Evolutionary conservation across 2,113 vertebrate species (phyloP).

Genomic region (Nycticebus coucang): DNA sequence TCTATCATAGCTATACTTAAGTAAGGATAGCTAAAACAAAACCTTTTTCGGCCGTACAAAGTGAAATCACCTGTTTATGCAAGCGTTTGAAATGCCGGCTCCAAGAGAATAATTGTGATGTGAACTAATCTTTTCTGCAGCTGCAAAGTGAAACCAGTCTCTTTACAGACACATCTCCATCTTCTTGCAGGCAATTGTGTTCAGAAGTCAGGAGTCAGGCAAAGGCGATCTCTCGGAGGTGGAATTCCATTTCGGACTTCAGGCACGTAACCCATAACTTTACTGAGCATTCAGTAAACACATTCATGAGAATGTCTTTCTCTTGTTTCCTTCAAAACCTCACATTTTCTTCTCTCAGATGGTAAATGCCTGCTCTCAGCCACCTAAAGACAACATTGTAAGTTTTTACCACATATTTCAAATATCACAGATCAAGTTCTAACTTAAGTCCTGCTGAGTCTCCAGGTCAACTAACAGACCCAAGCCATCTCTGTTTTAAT

Average conservation of each 20-base stretch:
- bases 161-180: neutral
- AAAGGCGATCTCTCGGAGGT: constrained; percentile 51
- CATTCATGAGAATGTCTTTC: constrained; percentile 66
- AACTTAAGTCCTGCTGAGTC: constrained; percentile 67
- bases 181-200: constrained; percentile 38
- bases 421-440: constrained; percentile 52
- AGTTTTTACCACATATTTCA: neutral
- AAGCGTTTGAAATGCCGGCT: constrained; percentile 44
- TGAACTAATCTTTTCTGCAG: constrained; percentile 64
- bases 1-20: neutral
- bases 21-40: neutral
- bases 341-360: neutral
- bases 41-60: neutral
- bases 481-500: constrained; percentile 79
- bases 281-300: constrained; percentile 63
- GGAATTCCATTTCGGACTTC: constrained; percentile 57
- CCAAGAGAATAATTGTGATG: constrained; percentile 56
- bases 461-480: constrained; percentile 75
- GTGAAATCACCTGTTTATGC: neutral
- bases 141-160: constrained; percentile 20
- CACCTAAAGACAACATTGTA: neutral
- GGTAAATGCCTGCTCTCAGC: neutral
- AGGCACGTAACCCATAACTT: constrained; percentile 78
- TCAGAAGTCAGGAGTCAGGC: constrained; percentile 48
- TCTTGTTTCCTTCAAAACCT: neutral